Evolutionary conservation across 2,888 invertebrate species (phyloP).

Genomic region (Hybos culiciformis): DNA sequence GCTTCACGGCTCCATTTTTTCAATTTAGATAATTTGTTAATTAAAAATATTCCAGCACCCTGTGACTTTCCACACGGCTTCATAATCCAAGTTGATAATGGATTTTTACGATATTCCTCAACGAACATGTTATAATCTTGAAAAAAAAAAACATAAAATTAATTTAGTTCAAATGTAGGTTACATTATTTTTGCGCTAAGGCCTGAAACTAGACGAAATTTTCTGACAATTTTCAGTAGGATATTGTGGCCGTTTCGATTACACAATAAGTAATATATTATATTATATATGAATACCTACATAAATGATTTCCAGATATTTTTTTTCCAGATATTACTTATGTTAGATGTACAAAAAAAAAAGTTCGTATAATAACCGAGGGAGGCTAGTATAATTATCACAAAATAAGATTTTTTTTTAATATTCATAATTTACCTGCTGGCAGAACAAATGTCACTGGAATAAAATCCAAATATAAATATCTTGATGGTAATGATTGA

Average conservation of each 20-base stretch:
- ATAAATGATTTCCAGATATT: too few relatives aligned
- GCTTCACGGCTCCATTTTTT: slow-evolving; percentile 83
- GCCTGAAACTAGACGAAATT: too few relatives aligned
- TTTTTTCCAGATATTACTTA: too few relatives aligned
- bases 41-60: slow-evolving; percentile 88
- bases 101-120: slow-evolving; percentile 87
- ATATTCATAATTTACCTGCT: slow-evolving; percentile 37
- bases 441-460: slow-evolving; percentile 89
- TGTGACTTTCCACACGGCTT: slow-evolving; percentile 93
- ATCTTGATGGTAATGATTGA: slow-evolving; percentile 51
- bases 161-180: too few relatives aligned
- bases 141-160: slow-evolving; percentile 1
- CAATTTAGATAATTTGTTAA: slow-evolving; percentile 86
- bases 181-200: too few relatives aligned
- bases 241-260: too few relatives aligned
- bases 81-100: slow-evolving; percentile 95
- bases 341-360: too few relatives aligned
- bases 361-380: too few relatives aligned
- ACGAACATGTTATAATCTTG: slow-evolving; percentile 91
- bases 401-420: not conserved
- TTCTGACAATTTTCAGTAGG: too few relatives aligned
- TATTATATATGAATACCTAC: too few relatives aligned
- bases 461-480: slow-evolving; percentile 77
- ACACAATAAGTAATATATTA: too few relatives aligned
- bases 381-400: not conserved